Conservation (phyloP, 2,888 invertebrate genomes). For the Trichogramma evanescens region DNA sequence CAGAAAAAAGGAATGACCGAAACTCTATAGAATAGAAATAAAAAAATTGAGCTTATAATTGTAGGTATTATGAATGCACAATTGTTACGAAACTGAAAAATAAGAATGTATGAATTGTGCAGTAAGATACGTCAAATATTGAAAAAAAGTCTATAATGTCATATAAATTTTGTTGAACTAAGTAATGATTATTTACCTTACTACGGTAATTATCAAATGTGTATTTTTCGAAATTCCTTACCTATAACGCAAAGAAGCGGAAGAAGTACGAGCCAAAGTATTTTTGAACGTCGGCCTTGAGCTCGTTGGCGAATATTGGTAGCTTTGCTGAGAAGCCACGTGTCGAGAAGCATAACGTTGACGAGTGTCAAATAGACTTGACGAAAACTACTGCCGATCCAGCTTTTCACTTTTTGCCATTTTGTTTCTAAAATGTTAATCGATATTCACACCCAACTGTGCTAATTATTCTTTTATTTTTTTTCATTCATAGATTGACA, state of each 20-base stretch:
- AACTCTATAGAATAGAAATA: no score
- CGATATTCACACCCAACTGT: not conserved
- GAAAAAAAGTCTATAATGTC: not conserved
- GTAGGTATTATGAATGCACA: not conserved
- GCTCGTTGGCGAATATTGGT: constrained; percentile 29
- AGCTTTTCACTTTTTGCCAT: constrained; percentile 31
- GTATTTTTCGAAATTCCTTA: constrained; percentile 49
- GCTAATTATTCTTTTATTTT: not conserved
- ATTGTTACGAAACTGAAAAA: not conserved
- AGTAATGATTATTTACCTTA: not conserved
- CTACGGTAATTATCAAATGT: not conserved
- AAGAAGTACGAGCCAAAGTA: constrained; percentile 48
- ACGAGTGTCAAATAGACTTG: constrained; percentile 37
- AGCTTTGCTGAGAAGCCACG: constrained; percentile 39
- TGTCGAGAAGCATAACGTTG: constrained; percentile 36
- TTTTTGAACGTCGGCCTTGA: constrained; percentile 29
- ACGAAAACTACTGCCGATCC: constrained; percentile 28
- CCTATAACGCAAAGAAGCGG: constrained; percentile 54
- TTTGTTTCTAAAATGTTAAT: constrained; percentile 30
- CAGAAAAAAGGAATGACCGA: not conserved
- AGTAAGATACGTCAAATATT: not conserved
- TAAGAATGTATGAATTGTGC: not conserved
- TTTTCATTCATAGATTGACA: constrained; percentile 9
- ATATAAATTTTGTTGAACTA: not conserved
- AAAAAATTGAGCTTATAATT: no score